Percentiles rank a stretch among this genome's conserved stretches.
These are phyloP conservation scores for Apantesis nais DNA, from an alignment of 2,888 invertebrate species.

Conservation along the genomic window DNA sequence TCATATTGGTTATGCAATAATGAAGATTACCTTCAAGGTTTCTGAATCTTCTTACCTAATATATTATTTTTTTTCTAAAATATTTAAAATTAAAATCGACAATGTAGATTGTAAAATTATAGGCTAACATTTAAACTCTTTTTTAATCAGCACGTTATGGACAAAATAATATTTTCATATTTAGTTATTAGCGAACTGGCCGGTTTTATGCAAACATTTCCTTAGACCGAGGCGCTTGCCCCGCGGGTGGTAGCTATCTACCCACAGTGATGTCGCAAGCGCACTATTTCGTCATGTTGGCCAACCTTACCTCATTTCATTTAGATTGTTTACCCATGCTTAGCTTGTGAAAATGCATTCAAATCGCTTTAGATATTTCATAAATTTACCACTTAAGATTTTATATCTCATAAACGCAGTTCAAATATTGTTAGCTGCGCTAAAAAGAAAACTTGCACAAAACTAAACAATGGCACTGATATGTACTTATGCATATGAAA, in stretches of 20 bases:
- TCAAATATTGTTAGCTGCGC: background rate
- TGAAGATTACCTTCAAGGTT: background rate
- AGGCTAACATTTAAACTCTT: background rate
- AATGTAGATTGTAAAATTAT: background rate
- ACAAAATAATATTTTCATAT: no score
- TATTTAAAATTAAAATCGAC: background rate
- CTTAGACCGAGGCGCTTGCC: conserved; percentile 23
- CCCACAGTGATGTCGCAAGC: conserved; percentile 56
- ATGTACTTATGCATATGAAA: background rate
- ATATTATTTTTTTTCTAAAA: background rate
- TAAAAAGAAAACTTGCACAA: conserved; percentile 4
- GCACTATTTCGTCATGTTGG: conserved; percentile 65
- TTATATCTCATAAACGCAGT: background rate
- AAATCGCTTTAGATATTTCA: conserved; percentile 14
- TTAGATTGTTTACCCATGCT: conserved; percentile 54
- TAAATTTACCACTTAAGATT: conserved; percentile 13
- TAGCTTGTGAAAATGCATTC: conserved; percentile 49
- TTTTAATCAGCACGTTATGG: background rate
- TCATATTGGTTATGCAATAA: background rate
- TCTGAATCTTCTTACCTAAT: background rate
- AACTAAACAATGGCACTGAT: background rate
- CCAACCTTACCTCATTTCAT: conserved; percentile 62
- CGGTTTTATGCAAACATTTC: conserved; percentile 17
- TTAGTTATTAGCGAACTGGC: background rate
- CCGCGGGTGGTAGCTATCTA: conserved; percentile 45